Evolutionary conservation across 2,888 invertebrate genomes (phyloP).

Genomic region (Pterostichus niger): DNA sequence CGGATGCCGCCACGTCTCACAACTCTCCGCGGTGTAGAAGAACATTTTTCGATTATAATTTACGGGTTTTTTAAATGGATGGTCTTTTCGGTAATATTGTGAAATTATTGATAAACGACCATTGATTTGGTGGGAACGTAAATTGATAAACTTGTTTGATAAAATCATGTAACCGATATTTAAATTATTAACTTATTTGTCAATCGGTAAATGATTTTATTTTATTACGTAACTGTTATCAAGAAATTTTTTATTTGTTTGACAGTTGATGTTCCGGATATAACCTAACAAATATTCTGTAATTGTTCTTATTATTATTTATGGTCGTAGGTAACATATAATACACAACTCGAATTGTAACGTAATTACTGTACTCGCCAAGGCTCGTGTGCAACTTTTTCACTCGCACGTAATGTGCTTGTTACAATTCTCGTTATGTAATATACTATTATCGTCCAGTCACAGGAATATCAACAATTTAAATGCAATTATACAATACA

Average conservation of each 20-base stretch:
- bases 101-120: conserved; percentile 36
- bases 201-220: not conserved
- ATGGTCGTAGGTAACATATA: no score
- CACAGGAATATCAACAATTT: conserved; percentile 16
- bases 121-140: conserved; percentile 11
- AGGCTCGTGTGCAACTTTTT: no score
- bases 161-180: conserved; percentile 2
- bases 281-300: no score
- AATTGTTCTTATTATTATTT: no score
- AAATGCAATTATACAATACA: conserved; percentile 1
- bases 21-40: conserved; percentile 2
- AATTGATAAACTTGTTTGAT: conserved; percentile 27
- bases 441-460: no score
- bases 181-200: conserved; percentile 28
- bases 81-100: not conserved
- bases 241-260: no score
- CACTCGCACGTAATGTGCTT: no score
- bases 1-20: conserved; percentile 36
- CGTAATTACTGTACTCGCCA: no score
- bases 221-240: no score
- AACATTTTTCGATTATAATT: conserved; percentile 44
- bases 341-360: no score
- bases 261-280: no score
- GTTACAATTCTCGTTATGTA: no score
- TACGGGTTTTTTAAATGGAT: conserved; percentile 21